These are phyloP conservation scores for Emydoidea blandingii DNA, from an alignment of 2,797 vertebrate species.

Conservation along the genomic window DNA sequence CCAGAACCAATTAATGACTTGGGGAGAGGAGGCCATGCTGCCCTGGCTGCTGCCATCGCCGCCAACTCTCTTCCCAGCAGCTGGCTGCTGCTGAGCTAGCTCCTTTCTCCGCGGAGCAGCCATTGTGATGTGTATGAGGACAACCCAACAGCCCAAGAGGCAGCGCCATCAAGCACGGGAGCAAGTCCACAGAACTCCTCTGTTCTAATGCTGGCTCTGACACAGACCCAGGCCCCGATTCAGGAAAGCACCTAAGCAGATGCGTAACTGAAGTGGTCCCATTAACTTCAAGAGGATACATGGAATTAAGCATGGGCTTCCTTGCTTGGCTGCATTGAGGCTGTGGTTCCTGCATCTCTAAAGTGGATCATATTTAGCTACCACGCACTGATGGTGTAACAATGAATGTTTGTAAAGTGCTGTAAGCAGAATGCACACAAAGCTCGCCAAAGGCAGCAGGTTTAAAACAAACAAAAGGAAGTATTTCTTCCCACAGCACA, in stretches of 20 bases:
- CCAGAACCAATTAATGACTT: too few relatives aligned
- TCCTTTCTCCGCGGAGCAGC: not conserved
- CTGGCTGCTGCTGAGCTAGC: not conserved
- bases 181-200: not conserved
- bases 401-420: not conserved
- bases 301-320: not conserved
- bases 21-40: too few relatives aligned
- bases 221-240: not conserved
- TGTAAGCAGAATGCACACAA: not conserved
- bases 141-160: not conserved
- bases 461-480: too few relatives aligned
- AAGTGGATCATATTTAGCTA: not conserved
- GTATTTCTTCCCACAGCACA: too few relatives aligned
- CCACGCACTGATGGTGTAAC: not conserved
- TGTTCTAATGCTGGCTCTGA: not conserved
- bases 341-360: not conserved
- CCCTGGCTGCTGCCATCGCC: too few relatives aligned
- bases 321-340: not conserved
- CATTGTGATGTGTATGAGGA: not conserved
- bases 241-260: not conserved
- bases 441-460: not conserved
- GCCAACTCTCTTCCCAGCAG: not conserved
- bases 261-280: not conserved
- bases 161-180: not conserved
- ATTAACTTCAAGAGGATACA: not conserved